Evolutionary conservation across 2,888 invertebrate species (phyloP).

Genomic region (Drosophila robusta): DNA sequence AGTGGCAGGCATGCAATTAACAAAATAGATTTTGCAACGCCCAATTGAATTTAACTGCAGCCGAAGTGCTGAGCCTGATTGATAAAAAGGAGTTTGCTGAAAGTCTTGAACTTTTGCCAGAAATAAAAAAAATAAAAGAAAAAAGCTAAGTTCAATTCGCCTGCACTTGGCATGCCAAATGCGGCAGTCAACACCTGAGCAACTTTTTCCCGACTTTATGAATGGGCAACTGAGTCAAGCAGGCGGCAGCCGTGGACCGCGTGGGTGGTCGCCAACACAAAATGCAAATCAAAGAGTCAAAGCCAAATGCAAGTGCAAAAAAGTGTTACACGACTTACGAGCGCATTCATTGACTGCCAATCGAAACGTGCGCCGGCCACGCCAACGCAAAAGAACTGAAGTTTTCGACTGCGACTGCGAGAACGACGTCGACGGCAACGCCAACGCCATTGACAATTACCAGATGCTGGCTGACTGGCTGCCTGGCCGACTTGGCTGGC

Average conservation of each 20-base stretch:
- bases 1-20: constrained; percentile 69
- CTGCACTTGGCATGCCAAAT: constrained; percentile 74
- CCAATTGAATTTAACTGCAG: constrained; percentile 62
- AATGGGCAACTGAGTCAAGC: constrained; percentile 69
- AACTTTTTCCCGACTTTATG: constrained; percentile 60
- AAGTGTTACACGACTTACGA: constrained; percentile 79
- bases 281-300: constrained; percentile 72
- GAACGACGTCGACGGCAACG: constrained; percentile 40
- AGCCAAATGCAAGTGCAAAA: constrained; percentile 57
- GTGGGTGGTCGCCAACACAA: constrained; percentile 74
- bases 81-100: constrained; percentile 17
- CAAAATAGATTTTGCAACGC: constrained; percentile 67
- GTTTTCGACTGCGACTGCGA: constrained; percentile 16
- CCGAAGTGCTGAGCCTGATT: constrained; percentile 42
- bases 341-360: constrained; percentile 78
- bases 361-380: constrained; percentile 74
- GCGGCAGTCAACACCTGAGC: constrained; percentile 50
- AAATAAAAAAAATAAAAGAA: constrained; percentile 24
- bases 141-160: constrained; percentile 36
- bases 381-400: constrained; percentile 50
- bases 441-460: constrained; percentile 59
- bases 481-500: constrained; percentile 51
- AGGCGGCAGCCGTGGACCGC: constrained; percentile 26
- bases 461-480: constrained; percentile 64
- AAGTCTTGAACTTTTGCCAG: constrained; percentile 72